phyloP scores from a whole-genome alignment of 2,113 vertebrate species.

The Patagioenas fasciata region DNA sequence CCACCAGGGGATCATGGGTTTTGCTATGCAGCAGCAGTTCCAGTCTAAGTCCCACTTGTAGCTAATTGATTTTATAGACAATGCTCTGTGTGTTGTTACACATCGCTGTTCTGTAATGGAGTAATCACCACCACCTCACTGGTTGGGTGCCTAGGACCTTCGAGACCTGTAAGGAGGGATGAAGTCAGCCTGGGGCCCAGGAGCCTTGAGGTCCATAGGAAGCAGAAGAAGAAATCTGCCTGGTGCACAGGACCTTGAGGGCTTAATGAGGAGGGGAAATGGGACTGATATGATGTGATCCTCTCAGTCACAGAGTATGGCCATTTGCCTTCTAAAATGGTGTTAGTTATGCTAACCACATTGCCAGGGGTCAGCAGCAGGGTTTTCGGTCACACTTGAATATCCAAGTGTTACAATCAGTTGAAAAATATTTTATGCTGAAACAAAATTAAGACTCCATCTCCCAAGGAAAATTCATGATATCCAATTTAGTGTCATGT shows the following conservation, averaged over 20 bases:
- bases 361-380: not conserved
- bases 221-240: not conserved
- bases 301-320: not conserved
- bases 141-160: not conserved
- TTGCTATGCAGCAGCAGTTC: not conserved
- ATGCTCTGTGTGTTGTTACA: not conserved
- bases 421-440: not conserved
- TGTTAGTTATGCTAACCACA: not conserved
- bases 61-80: not conserved
- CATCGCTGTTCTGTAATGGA: not conserved
- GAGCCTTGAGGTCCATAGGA: not conserved
- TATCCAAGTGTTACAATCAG: not conserved
- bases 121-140: not conserved
- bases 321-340: not conserved
- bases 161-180: not conserved
- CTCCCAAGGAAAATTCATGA: not conserved
- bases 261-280: not conserved
- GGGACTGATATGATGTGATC: not conserved
- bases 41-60: not conserved
- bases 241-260: not conserved
- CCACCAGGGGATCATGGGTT: accelerated
- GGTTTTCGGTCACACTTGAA: accelerated
- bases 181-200: not conserved
- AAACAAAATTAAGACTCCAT: not conserved
- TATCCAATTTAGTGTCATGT: not conserved